Evolutionary conservation across 2,113 vertebrate species (phyloP).

Genomic region (Megaceryle torquata): DNA sequence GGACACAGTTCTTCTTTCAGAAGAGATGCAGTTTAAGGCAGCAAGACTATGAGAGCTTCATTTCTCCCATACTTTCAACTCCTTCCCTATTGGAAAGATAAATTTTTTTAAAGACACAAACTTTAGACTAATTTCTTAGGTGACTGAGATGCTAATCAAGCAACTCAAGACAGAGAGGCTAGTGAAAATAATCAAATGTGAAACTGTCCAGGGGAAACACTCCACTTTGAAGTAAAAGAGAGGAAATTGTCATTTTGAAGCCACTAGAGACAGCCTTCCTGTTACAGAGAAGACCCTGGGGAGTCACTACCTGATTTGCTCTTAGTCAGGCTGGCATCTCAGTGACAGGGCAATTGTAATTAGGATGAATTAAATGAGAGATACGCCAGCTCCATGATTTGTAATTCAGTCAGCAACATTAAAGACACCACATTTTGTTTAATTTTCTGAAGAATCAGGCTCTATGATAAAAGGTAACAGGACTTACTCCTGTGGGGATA

Average conservation of each 20-base stretch:
- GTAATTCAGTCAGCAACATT: slow-evolving; percentile 68
- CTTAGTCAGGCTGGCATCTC: slow-evolving; percentile 73
- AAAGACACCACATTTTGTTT: slow-evolving; percentile 58
- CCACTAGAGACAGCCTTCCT: slow-evolving; percentile 74
- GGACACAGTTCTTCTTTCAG: neutral
- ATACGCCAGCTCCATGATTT: slow-evolving; percentile 64
- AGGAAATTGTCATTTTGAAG: slow-evolving; percentile 80
- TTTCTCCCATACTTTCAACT: neutral
- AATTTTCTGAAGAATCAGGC: slow-evolving; percentile 51
- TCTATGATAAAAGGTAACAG: slow-evolving; percentile 59
- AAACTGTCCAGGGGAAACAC: slow-evolving; percentile 76
- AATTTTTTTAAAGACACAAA: slow-evolving; percentile 14
- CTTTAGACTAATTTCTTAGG: slow-evolving; percentile 77
- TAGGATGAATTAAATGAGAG: slow-evolving; percentile 78
- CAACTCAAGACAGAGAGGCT: slow-evolving; percentile 71
- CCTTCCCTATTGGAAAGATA: neutral
- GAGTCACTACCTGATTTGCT: slow-evolving; percentile 76
- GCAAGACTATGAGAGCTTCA: neutral
- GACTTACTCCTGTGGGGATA: slow-evolving; percentile 25
- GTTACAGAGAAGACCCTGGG: slow-evolving; percentile 69
- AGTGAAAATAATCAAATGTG: slow-evolving; percentile 78
- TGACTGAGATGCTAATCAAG: slow-evolving; percentile 80
- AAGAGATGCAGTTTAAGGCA: neutral
- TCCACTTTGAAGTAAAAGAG: slow-evolving; percentile 71
- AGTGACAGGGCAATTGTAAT: slow-evolving; percentile 80